phyloP scores from a whole-genome alignment of 1,140 invertebrate species.

The Acarapis woodi region DNA sequence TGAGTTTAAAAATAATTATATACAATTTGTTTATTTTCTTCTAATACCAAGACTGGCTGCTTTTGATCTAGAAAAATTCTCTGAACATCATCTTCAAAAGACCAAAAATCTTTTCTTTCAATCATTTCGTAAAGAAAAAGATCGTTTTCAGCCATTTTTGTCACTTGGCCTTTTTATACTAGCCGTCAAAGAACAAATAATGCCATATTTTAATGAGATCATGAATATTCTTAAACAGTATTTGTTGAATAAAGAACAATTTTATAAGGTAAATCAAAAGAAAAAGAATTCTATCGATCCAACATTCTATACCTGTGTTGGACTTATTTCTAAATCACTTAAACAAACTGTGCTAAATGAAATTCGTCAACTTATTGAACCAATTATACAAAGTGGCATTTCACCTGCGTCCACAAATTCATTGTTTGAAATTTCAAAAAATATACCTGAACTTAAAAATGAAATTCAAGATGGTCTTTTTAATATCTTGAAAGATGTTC shows the following conservation, averaged over 20 bases:
- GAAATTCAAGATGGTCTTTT: slow-evolving; percentile 74
- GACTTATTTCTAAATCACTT: slow-evolving; percentile 56
- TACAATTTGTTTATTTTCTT: slow-evolving; percentile 58
- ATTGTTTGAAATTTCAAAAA: slow-evolving; percentile 54
- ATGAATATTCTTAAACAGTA: slow-evolving; percentile 54
- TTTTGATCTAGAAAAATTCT: slow-evolving; percentile 54
- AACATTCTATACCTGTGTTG: slow-evolving; percentile 78
- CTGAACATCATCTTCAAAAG: slow-evolving; percentile 32
- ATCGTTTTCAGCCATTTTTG: slow-evolving; percentile 52
- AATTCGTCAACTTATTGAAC: slow-evolving; percentile 43
- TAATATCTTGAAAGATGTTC: slow-evolving; percentile 51
- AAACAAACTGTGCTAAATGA: slow-evolving; percentile 38
- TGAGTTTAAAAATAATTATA: slow-evolving; percentile 37
- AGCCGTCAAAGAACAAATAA: slow-evolving; percentile 54
- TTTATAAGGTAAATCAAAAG: slow-evolving; percentile 15
- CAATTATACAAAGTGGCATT: slow-evolving; percentile 67
- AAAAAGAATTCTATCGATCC: slow-evolving; percentile 37
- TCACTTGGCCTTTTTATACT: slow-evolving; percentile 67
- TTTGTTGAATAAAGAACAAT: slow-evolving; percentile 30
- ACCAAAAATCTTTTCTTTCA: slow-evolving; percentile 45
- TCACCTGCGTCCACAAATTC: slow-evolving; percentile 61
- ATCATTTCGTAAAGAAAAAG: slow-evolving; percentile 44
- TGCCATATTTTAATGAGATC: slow-evolving; percentile 43
- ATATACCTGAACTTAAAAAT: slow-evolving; percentile 53
- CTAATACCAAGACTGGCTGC: slow-evolving; percentile 78